Conservation (phyloP, 2,888 invertebrate genomes). For the Ashinkailepas kermadecensis region DNA sequence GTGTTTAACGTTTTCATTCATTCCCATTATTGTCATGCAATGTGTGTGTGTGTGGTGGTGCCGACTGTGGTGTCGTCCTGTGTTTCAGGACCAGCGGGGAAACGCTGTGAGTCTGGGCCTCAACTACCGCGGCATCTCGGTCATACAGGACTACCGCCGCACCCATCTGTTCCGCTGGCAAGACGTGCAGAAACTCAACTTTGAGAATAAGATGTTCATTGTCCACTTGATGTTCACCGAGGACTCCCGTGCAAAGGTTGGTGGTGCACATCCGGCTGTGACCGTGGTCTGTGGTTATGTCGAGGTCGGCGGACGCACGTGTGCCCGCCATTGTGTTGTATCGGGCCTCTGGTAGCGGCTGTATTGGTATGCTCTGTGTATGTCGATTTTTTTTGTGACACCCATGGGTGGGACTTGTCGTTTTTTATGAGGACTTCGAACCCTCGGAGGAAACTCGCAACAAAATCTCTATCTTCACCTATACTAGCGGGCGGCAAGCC, state of each 20-base stretch:
- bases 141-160: conserved; percentile 86
- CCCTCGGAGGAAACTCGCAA: background rate
- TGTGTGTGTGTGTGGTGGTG: background rate
- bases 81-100: conserved; percentile 75
- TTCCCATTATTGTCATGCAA: background rate
- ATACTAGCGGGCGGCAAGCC: too few relatives aligned
- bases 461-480: too few relatives aligned
- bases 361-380: background rate
- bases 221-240: conserved; percentile 87
- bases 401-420: background rate
- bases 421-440: background rate
- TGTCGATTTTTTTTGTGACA: background rate
- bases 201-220: conserved; percentile 96
- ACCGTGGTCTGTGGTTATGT: too few relatives aligned
- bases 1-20: background rate
- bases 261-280: background rate
- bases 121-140: conserved; percentile 88
- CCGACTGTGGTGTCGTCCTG: background rate
- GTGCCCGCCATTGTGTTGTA: conserved; percentile 30
- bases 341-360: background rate
- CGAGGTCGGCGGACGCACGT: too few relatives aligned
- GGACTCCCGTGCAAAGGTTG: conserved; percentile 42
- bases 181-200: conserved; percentile 92
- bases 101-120: conserved; percentile 88
- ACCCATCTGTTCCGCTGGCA: conserved; percentile 94